These are phyloP conservation scores for Drosophila rubida DNA, from an alignment of 2,888 invertebrate genomes.

Conservation along the genomic window DNA sequence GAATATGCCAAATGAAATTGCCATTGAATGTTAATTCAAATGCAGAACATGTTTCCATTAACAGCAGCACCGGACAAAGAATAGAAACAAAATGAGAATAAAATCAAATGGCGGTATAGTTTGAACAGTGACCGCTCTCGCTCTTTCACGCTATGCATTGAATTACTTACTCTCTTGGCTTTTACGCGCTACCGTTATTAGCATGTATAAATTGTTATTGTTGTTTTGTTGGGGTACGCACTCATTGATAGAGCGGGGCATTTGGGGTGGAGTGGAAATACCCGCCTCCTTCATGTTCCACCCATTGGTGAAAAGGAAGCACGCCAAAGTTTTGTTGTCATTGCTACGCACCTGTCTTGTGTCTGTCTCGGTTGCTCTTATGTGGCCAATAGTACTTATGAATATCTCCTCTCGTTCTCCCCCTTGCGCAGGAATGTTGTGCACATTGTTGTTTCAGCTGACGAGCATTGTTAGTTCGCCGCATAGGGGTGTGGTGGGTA, in stretches of 20 bases:
- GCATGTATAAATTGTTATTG: constrained; percentile 59
- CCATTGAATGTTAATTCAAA: constrained; percentile 72
- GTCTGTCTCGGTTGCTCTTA: not conserved
- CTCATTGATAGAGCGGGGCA: constrained; percentile 40
- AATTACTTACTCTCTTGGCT: constrained; percentile 3
- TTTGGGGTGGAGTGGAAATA: constrained; percentile 31
- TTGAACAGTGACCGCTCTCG: constrained; percentile 13
- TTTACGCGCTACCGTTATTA: constrained; percentile 37
- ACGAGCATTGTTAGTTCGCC: not conserved
- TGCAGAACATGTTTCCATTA: constrained; percentile 69
- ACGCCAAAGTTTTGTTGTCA: constrained; percentile 13
- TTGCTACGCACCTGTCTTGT: constrained; percentile 27
- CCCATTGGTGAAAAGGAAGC: constrained; percentile 23
- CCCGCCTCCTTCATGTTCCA: not conserved
- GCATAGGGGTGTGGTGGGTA: not conserved
- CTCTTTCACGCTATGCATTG: not conserved
- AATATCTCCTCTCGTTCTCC: not conserved
- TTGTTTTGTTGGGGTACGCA: constrained; percentile 42
- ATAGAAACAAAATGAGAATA: constrained; percentile 27
- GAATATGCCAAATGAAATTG: constrained; percentile 58
- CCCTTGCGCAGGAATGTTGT: constrained; percentile 17
- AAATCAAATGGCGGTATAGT: constrained; percentile 42
- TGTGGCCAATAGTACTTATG: constrained; percentile 8
- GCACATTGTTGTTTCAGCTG: constrained; percentile 11
- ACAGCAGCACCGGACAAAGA: constrained; percentile 37